A percentile compares a stretch with the other conserved stretches of the same genome.
These are phyloP conservation scores for Agriopis marginaria DNA, from an alignment of 2,888 invertebrate genomes.

Conservation along the genomic window DNA sequence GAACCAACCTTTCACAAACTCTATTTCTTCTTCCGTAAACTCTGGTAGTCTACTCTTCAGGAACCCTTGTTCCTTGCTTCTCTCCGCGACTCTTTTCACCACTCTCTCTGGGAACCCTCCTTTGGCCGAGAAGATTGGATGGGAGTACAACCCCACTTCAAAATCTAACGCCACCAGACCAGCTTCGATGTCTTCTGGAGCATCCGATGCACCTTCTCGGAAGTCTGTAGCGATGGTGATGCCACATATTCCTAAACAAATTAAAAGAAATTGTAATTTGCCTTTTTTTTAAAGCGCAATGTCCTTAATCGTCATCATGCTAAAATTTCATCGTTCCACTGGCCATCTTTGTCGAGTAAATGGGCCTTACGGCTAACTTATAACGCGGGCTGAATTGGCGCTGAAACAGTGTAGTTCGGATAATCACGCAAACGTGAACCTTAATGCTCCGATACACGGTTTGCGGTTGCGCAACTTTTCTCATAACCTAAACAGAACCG, in stretches of 20 bases:
- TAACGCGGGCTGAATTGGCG: no score
- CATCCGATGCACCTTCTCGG: constrained; percentile 59
- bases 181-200: constrained; percentile 63
- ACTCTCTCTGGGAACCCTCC: constrained; percentile 83
- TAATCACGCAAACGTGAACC: no score
- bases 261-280: background rate
- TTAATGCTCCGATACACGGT: no score
- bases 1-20: constrained; percentile 63
- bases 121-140: constrained; percentile 75
- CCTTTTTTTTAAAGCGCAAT: no score
- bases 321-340: no score
- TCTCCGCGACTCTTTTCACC: constrained; percentile 69
- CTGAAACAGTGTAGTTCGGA: no score
- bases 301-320: no score
- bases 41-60: constrained; percentile 75
- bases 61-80: constrained; percentile 79
- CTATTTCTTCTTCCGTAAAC: constrained; percentile 73
- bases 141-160: constrained; percentile 72
- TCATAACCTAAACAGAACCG: no score
- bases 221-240: constrained; percentile 72
- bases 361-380: no score
- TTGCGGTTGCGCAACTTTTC: no score
- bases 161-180: constrained; percentile 65
- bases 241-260: constrained; percentile 60
- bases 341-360: no score